These are phyloP conservation scores for Xanthia icteritia DNA, from an alignment of 2,888 invertebrate species.

Conservation along the genomic window DNA sequence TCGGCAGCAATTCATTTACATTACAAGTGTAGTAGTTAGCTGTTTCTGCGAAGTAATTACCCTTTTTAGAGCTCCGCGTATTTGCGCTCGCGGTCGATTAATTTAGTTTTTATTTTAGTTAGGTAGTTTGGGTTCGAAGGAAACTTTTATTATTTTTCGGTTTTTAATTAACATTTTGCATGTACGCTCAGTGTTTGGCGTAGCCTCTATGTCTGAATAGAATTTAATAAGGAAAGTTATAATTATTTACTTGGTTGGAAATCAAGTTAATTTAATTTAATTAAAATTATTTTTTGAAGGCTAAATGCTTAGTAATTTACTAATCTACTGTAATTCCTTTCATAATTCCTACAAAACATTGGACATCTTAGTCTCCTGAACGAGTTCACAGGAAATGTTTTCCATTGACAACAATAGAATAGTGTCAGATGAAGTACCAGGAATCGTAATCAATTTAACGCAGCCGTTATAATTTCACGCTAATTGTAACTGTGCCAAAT, in stretches of 20 bases:
- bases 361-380: background rate
- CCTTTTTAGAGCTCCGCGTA: slow-evolving; percentile 19
- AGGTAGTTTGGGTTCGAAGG: background rate
- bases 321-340: background rate
- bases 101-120: slow-evolving; percentile 28
- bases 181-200: background rate
- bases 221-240: slow-evolving; percentile 1
- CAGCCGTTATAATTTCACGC: background rate
- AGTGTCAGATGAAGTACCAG: background rate
- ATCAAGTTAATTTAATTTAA: background rate
- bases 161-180: slow-evolving; percentile 20
- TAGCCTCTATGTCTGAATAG: background rate
- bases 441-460: too few species aligned
- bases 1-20: slow-evolving; percentile 47
- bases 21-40: slow-evolving; percentile 43
- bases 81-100: slow-evolving; percentile 16
- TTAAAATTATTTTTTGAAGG: background rate
- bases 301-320: background rate
- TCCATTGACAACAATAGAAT: too few species aligned
- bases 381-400: background rate
- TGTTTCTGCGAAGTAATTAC: slow-evolving; percentile 45
- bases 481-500: background rate
- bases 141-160: slow-evolving; percentile 7
- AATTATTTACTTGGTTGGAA: background rate
- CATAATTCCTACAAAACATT: background rate